These are phyloP conservation scores for Lucinisca nassula DNA, from an alignment of 2,888 invertebrate species.

Conservation along the genomic window DNA sequence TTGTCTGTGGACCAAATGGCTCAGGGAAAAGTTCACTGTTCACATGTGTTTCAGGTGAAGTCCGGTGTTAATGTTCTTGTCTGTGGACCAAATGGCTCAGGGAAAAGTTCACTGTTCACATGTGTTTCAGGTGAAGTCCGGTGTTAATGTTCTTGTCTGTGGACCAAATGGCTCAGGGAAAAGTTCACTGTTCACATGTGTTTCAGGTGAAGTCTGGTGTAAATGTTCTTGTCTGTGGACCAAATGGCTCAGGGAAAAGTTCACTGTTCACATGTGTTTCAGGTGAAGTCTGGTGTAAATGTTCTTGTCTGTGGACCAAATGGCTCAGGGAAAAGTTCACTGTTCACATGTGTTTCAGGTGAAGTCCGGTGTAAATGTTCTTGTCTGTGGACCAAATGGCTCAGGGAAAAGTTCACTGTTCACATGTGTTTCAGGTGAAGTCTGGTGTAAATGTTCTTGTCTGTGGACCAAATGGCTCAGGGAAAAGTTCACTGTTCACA, in stretches of 20 bases:
- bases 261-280: too few species aligned
- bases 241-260: conserved; percentile 99
- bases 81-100: conserved; percentile 99
- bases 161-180: conserved; percentile 99
- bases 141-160: conserved; percentile 98
- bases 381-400: conserved; percentile 99
- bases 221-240: conserved; percentile 99
- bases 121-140: conserved; percentile 91
- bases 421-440: conserved; percentile 90
- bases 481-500: too few species aligned
- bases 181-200: too few species aligned
- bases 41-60: conserved; percentile 90
- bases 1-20: conserved; percentile 99
- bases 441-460: conserved; percentile 99
- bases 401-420: conserved; percentile 98
- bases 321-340: conserved; percentile 98
- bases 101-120: too few species aligned
- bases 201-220: conserved; percentile 94
- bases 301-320: conserved; percentile 99
- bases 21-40: conserved; percentile 98
- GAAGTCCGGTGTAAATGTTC: conserved; percentile 97
- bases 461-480: conserved; percentile 99
- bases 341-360: conserved; percentile 89
- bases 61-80: conserved; percentile 99
- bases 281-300: conserved; percentile 96